Evolutionary conservation across 2,113 vertebrate species (phyloP), one percentile per base, ranked within the genome.

Genomic region (Elachura formosa): DNA sequence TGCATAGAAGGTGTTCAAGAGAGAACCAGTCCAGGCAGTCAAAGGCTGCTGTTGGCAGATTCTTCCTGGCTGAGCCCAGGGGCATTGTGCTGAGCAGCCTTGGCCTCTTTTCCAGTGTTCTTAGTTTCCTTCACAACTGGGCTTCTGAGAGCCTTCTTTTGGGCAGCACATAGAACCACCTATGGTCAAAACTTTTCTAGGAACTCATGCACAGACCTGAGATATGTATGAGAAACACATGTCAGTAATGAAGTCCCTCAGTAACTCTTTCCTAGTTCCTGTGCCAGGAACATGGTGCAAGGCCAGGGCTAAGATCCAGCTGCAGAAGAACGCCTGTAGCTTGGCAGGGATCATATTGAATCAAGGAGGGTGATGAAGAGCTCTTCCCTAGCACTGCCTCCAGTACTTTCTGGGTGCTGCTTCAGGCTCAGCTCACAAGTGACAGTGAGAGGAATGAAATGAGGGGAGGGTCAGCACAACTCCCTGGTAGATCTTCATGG

Each of bases 11-110:
- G 38, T 76, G 75, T 83, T 88, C 78, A 83, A 49, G 90, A 93
- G 82, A 83, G 75, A 95, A 90, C 88, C 55, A 83, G 94, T 83
- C 79, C 59, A 92, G 92, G 94, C 95, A 90, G 90, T 80, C 54
- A 33, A 56, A 80, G 67, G 71, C 92, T 93, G 94, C 75, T 93
- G 17, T 54, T 95, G 64, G 58, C 94, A 83, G 78, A 55, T 49
- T 49, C 45, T 85, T 68, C 49, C 78, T 80, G 55, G 28, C 63
- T 87, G n/a, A 95, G 72, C 74, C 78, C 29, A 61, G 71, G 11
- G 19, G 41, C 8, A 0, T 88, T 94, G 66, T 93, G n/a, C 78
- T 85, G 75, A 82, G 67, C 58, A 90, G 62, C 62, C 46, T 77
- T 49, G 34, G 58, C 48, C 14, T 52, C 72, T 49, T 62, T 75